Percentiles rank a stretch among this genome's conserved stretches.
Evolutionary conservation across 1,140 invertebrate genomes (phyloP).

Genomic region (Ctenoplectra terminalis): DNA sequence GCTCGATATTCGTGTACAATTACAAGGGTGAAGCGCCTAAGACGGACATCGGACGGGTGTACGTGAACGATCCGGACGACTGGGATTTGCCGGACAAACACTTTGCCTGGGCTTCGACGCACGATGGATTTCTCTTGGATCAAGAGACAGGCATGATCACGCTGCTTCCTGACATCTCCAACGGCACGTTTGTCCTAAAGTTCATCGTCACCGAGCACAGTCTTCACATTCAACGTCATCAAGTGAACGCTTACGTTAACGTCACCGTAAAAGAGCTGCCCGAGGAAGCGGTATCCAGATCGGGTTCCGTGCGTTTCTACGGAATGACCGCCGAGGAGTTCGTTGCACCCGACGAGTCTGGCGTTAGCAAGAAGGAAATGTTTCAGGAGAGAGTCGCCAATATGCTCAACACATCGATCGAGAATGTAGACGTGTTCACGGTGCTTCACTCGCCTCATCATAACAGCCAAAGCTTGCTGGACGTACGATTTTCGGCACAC

Average conservation of each 20-base stretch:
- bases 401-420: conserved; percentile 89
- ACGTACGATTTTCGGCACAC: conserved; percentile 95
- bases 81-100: conserved; percentile 96
- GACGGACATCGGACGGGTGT: conserved; percentile 93
- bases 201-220: conserved; percentile 89
- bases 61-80: conserved; percentile 95
- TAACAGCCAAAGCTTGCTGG: conserved; percentile 86
- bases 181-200: conserved; percentile 87
- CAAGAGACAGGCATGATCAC: conserved; percentile 91
- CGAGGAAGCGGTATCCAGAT: conserved; percentile 94
- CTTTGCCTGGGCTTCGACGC: conserved; percentile 87
- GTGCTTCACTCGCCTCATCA: conserved; percentile 88
- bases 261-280: conserved; percentile 93
- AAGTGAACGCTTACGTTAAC: conserved; percentile 90
- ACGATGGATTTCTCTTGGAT: conserved; percentile 88
- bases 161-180: conserved; percentile 87
- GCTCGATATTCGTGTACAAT: conserved; percentile 95
- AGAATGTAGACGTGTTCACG: conserved; percentile 97
- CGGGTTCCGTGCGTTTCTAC: conserved; percentile 93
- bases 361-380: conserved; percentile 89
- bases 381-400: conserved; percentile 87
- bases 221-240: conserved; percentile 82
- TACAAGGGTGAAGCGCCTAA: conserved; percentile 90
- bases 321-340: conserved; percentile 94
- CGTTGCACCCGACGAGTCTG: conserved; percentile 86